Conservation (phyloP, 1,140 invertebrate species). For the Caenorhabditis briggsae region DNA sequence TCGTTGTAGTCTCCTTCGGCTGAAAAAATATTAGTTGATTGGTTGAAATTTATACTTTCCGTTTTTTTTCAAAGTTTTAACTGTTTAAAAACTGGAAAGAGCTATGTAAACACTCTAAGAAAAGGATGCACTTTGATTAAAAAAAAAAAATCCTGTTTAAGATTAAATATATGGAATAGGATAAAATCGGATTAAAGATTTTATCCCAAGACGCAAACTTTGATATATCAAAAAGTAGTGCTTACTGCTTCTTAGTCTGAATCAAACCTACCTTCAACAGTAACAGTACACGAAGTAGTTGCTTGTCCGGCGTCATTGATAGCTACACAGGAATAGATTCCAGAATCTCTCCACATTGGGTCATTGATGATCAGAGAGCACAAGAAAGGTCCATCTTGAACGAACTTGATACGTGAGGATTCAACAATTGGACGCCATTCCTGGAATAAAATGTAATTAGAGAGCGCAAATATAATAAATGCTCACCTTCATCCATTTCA, state of each 20-base stretch:
- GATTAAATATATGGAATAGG: too few relatives aligned
- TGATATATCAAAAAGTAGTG: too few relatives aligned
- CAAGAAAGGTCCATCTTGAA: slow-evolving; percentile 87
- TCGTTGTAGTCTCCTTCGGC: slow-evolving; percentile 75
- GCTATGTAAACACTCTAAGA: too few relatives aligned
- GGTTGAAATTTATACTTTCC: neutral
- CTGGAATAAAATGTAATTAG: slow-evolving; percentile 57
- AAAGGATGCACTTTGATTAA: too few relatives aligned
- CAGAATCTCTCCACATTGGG: slow-evolving; percentile 89
- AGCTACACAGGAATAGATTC: slow-evolving; percentile 92
- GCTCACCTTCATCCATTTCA: slow-evolving; percentile 90
- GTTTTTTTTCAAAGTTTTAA: too few relatives aligned
- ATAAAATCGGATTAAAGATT: too few relatives aligned
- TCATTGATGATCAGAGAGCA: slow-evolving; percentile 88
- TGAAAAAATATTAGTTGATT: slow-evolving; percentile 57
- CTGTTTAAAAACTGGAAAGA: neutral
- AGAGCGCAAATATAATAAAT: neutral
- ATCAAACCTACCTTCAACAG: slow-evolving; percentile 87
- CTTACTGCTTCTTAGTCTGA: too few relatives aligned
- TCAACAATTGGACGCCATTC: slow-evolving; percentile 91
- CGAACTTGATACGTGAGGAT: slow-evolving; percentile 87
- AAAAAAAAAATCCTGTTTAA: too few relatives aligned
- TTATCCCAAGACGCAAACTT: too few relatives aligned
- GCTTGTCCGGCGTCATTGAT: slow-evolving; percentile 91
- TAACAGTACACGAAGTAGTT: slow-evolving; percentile 89